A percentile compares a stretch with the other conserved stretches of the same genome.
Conservation (phyloP, 2,113 vertebrate genomes). For the Mesocricetus auratus region DNA sequence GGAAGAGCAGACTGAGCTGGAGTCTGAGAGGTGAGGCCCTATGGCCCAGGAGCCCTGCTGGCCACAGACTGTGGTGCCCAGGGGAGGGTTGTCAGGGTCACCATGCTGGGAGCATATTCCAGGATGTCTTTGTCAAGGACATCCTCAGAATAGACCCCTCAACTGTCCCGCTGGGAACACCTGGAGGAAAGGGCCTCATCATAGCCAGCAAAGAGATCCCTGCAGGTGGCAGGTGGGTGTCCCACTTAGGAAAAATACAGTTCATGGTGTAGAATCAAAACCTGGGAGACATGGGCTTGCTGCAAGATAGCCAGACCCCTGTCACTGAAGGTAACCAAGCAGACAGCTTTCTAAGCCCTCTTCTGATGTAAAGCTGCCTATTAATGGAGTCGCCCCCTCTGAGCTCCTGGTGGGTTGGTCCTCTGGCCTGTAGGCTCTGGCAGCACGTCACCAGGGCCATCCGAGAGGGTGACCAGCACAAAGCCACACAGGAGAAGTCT, state of each 20-base stretch:
- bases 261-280: not conserved
- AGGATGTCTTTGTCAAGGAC: not conserved
- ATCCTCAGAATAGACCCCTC: too few relatives aligned
- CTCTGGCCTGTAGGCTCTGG: conserved; percentile 90
- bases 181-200: not conserved
- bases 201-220: not conserved
- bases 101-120: rapidly evolving
- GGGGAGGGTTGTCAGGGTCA: not conserved
- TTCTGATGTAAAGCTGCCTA: rapidly evolving
- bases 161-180: not conserved
- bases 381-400: rapidly evolving
- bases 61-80: rapidly evolving
- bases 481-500: conserved; percentile 95
- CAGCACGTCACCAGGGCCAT: conserved; percentile 95
- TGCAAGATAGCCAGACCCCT: not conserved
- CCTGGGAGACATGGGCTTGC: not conserved
- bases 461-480: conserved; percentile 92
- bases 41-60: rapidly evolving
- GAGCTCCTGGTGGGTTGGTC: conserved; percentile 74
- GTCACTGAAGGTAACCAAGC: not conserved
- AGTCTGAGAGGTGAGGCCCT: conserved; percentile 93
- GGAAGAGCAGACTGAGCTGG: conserved; percentile 93
- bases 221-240: not conserved
- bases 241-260: not conserved
- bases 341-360: not conserved